Percentiles rank a stretch among this genome's conserved stretches.
These are phyloP conservation scores for Hyperopisus bebe DNA, from an alignment of 2,113 vertebrate species.

Conservation along the genomic window DNA sequence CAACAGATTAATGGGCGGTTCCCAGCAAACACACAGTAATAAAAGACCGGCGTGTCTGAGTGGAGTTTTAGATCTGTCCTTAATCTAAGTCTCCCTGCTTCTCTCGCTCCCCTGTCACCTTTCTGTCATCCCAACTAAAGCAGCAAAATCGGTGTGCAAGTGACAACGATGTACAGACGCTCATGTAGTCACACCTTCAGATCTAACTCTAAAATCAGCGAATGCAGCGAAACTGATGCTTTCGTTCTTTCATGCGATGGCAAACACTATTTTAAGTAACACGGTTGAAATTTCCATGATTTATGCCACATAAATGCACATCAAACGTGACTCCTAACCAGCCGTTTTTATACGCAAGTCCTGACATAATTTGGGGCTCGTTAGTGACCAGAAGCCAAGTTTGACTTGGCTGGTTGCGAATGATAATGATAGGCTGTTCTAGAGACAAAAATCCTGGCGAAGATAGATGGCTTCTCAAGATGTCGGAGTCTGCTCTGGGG, in stretches of 20 bases:
- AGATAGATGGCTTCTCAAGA: constrained; percentile 4
- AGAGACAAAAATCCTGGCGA: neutral
- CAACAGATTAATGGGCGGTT: neutral
- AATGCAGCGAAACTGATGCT: neutral
- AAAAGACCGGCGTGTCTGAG: neutral
- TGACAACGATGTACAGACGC: neutral
- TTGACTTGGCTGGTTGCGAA: neutral
- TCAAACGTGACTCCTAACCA: neutral
- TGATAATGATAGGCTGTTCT: neutral
- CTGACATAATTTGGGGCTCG: neutral
- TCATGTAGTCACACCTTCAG: neutral
- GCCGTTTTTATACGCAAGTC: neutral
- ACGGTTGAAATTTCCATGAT: neutral
- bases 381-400: neutral
- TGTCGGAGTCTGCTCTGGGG: neutral
- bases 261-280: neutral
- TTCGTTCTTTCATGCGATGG: neutral
- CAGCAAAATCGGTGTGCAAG: neutral
- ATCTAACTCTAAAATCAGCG: neutral
- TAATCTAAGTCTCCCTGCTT: neutral
- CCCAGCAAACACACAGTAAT: neutral
- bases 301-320: neutral
- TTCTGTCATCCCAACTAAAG: neutral
- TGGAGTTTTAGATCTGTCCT: neutral
- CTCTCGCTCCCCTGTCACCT: neutral